Conservation (phyloP, 2,113 vertebrate species). For the Phainopepla nitens region DNA sequence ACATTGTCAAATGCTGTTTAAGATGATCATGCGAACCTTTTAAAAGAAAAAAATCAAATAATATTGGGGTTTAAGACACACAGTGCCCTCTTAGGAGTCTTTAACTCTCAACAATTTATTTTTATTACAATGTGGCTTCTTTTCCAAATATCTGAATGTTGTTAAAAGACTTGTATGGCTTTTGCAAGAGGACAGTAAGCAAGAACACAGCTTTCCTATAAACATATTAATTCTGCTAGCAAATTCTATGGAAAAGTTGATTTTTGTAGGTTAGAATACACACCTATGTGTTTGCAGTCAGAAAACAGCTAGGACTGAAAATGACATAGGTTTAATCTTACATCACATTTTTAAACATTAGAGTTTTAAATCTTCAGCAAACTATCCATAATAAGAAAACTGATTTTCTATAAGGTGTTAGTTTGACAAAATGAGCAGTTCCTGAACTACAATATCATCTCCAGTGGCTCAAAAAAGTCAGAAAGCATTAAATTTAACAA, state of each 20-base stretch:
- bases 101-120: neutral
- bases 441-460: neutral
- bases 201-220: neutral
- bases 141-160: neutral
- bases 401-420: neutral
- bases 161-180: neutral
- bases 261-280: neutral
- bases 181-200: neutral
- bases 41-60: neutral
- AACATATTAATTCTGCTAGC: neutral
- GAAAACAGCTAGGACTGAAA: neutral
- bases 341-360: neutral
- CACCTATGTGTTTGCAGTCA: neutral
- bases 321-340: neutral
- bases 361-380: neutral
- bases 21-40: neutral
- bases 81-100: neutral
- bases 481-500: neutral
- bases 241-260: neutral
- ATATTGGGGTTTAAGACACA: neutral
- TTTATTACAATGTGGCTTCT: neutral
- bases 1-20: neutral
- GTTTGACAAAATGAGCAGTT: neutral
- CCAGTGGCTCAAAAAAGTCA: neutral
- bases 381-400: neutral